A percentile compares a stretch with the other conserved stretches of the same genome.
Evolutionary conservation across 2,113 vertebrate species (phyloP).

Genomic region (Halichoerus grypus): DNA sequence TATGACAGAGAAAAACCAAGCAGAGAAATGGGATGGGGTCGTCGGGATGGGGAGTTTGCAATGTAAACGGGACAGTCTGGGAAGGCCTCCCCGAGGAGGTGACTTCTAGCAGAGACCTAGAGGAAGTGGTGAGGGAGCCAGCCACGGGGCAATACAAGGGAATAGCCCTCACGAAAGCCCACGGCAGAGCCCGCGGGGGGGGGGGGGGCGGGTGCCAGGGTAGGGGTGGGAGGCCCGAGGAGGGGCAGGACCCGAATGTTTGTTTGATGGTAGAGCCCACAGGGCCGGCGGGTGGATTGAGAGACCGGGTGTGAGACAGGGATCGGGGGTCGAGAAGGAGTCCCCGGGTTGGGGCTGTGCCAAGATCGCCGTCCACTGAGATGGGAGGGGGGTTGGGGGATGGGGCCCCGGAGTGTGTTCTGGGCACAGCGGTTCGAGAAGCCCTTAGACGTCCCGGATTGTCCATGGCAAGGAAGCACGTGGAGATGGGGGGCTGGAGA

Average conservation of each 20-base stretch:
- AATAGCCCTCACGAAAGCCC: fast-evolving
- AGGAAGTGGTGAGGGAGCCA: not conserved
- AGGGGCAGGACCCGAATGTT: too few species aligned
- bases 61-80: too few species aligned
- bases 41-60: fast-evolving
- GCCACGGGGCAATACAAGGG: fast-evolving
- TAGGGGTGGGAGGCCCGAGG: not conserved
- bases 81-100: not conserved
- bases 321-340: not conserved
- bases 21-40: fast-evolving
- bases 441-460: not conserved
- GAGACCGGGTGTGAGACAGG: not conserved
- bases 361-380: fast-evolving
- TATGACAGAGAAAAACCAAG: too few species aligned
- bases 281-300: fast-evolving
- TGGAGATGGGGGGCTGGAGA: not conserved
- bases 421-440: fast-evolving
- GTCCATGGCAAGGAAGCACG: not conserved
- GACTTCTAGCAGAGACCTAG: not conserved
- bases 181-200: not conserved
- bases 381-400: fast-evolving
- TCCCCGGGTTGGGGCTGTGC: not conserved
- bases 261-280: not conserved
- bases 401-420: not conserved
- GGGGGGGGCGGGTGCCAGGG: fast-evolving